Conservation (phyloP, 53 echinoderm and acorn worm species). For the Echinarachnius parma region DNA sequence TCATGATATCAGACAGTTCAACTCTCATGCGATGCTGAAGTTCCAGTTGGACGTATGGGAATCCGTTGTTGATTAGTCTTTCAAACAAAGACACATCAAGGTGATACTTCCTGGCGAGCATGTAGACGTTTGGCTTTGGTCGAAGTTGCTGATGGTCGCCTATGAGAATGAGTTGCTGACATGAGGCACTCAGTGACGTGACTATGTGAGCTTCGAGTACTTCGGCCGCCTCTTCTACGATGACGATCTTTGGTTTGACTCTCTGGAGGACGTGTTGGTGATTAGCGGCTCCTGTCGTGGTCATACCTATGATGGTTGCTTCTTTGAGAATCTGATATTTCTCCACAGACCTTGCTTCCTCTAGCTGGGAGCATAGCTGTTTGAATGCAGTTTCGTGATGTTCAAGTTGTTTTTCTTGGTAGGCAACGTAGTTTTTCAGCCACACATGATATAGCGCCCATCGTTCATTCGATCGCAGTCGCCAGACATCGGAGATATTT, state of each 20-base stretch:
- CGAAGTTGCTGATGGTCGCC: conserved; percentile 87
- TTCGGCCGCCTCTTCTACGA: conserved; percentile 94
- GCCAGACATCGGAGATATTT: conserved; percentile 34
- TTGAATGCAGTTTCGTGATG: conserved; percentile 12
- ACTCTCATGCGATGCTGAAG: conserved; percentile 80
- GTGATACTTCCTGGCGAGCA: conserved; percentile 65
- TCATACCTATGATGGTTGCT: conserved; percentile 73
- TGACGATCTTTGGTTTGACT: conserved; percentile 60
- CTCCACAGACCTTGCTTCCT: conserved; percentile 34
- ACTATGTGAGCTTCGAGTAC: conserved; percentile 88
- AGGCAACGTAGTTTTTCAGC: conserved; percentile 7
- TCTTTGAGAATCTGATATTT: conserved; percentile 38
- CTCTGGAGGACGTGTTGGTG: conserved; percentile 50
- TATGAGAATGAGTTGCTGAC: conserved; percentile 85
- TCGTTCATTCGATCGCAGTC: conserved; percentile 26
- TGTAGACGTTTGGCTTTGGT: conserved; percentile 86
- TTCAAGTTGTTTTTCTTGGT: not conserved
- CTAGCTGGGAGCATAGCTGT: conserved; percentile 27
- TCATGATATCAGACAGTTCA: conserved; percentile 62
- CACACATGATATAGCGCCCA: conserved; percentile 64
- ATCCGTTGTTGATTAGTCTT: conserved; percentile 71
- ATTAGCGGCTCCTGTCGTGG: conserved; percentile 91
- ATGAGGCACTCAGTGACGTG: conserved; percentile 56
- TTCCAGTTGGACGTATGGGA: conserved; percentile 50
- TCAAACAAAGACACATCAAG: conserved; percentile 79